phyloP scores from a whole-genome alignment of 2,113 vertebrate genomes.

The Xiphorhynchus elegans region DNA sequence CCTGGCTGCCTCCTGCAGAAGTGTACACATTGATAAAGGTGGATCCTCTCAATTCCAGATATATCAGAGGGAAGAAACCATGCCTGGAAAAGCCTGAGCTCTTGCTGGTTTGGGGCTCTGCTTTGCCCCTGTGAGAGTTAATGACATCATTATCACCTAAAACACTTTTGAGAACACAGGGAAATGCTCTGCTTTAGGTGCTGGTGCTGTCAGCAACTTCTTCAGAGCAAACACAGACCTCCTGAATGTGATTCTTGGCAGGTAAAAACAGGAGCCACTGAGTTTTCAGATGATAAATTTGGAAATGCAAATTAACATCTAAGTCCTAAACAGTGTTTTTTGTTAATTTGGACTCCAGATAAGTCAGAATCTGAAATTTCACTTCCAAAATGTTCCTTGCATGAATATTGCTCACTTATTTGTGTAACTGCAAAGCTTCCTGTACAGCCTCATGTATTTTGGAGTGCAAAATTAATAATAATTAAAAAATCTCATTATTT shows the following conservation, averaged over 20 bases:
- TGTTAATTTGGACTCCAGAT: background rate
- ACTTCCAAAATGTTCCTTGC: background rate
- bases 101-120: background rate
- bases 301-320: background rate
- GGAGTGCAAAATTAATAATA: background rate
- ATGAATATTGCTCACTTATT: background rate
- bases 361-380: background rate
- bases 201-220: conserved; percentile 45
- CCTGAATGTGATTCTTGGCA: conserved; percentile 46
- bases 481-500: background rate
- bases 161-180: background rate
- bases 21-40: background rate
- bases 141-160: conserved; percentile 54
- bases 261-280: conserved; percentile 11
- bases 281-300: conserved; percentile 25
- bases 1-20: background rate
- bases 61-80: background rate
- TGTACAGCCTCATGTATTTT: background rate
- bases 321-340: background rate
- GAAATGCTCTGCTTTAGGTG: conserved; percentile 11
- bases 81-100: background rate
- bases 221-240: conserved; percentile 42
- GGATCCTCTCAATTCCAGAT: background rate
- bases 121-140: conserved; percentile 13
- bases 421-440: background rate